Evolutionary conservation across 2,797 vertebrate species (phyloP).

Genomic region (Nannoperca obscura): DNA sequence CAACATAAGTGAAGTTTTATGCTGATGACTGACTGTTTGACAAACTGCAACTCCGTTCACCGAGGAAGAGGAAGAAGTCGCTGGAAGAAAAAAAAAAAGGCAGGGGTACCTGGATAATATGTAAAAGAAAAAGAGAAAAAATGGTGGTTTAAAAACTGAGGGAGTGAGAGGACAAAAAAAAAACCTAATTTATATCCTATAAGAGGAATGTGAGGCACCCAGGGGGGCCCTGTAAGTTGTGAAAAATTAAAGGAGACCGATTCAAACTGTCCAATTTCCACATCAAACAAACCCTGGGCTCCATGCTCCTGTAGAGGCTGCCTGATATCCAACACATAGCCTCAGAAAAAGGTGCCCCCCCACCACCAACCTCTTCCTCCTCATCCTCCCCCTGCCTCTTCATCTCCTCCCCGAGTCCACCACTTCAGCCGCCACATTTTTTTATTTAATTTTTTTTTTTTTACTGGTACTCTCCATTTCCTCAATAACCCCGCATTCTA

Average conservation of each 20-base stretch:
- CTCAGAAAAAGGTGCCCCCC: conserved; percentile 87
- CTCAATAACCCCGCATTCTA: conserved; percentile 92
- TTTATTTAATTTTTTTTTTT: conserved; percentile 58
- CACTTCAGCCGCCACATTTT: conserved; percentile 63
- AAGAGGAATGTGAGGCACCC: conserved; percentile 92
- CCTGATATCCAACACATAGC: conserved; percentile 91
- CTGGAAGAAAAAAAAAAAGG: conserved; percentile 44
- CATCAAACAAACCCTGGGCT: conserved; percentile 97
- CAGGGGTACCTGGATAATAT: conserved; percentile 68
- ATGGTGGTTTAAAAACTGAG: conserved; percentile 58
- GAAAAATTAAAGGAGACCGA: conserved; percentile 99
- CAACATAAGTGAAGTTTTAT: conserved; percentile 84
- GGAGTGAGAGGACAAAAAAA: conserved; percentile 71
- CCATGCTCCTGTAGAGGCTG: conserved; percentile 96
- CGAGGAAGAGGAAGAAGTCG: conserved; percentile 49
- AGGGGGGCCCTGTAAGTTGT: conserved; percentile 96
- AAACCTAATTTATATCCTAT: conserved; percentile 90
- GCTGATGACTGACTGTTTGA: conserved; percentile 83
- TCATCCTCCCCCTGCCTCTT: conserved; percentile 55
- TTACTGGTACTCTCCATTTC: conserved; percentile 88
- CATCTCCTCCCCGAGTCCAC: conserved; percentile 74
- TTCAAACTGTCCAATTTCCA: conserved; percentile 99
- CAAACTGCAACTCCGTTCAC: conserved; percentile 73
- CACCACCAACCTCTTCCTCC: conserved; percentile 15
- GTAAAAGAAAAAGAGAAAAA: conserved; percentile 53